A percentile compares a stretch with the other conserved stretches of the same genome.
Evolutionary conservation across 2,888 invertebrate species (phyloP).

Genomic region (Xestia c-nigrum): DNA sequence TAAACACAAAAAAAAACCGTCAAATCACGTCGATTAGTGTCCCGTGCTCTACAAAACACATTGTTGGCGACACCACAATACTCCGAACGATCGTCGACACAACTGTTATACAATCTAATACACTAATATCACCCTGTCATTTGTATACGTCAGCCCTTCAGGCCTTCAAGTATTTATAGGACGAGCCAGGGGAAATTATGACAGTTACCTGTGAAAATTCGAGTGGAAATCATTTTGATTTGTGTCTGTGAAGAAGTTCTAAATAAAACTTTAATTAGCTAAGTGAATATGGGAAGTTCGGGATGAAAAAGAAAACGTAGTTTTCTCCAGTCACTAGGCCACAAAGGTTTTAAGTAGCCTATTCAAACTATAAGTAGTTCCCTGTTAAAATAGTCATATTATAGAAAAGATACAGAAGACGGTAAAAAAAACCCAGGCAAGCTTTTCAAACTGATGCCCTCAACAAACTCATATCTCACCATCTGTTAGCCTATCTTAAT

Average conservation of each 20-base stretch:
- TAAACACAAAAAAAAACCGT: constrained; percentile 79
- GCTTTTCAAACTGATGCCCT: not conserved
- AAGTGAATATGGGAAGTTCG: constrained; percentile 14
- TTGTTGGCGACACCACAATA: constrained; percentile 85
- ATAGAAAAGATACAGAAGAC: not conserved
- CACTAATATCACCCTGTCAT: constrained; percentile 80
- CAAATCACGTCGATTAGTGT: constrained; percentile 89
- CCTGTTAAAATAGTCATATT: not conserved
- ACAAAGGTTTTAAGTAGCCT: not conserved
- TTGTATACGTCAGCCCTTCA: constrained; percentile 79
- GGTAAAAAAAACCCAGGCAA: too few species aligned
- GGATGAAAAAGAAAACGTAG: not conserved
- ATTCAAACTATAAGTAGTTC: not conserved
- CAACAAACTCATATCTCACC: not conserved
- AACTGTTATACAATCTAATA: constrained; percentile 85
- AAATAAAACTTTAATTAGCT: not conserved
- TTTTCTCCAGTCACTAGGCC: not conserved
- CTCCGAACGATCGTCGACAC: constrained; percentile 76
- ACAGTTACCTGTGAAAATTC: constrained; percentile 83
- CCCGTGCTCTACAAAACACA: constrained; percentile 86
- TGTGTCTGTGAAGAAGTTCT: constrained; percentile 21
- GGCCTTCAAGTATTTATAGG: constrained; percentile 84
- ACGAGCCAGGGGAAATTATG: constrained; percentile 71
- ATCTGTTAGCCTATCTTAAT: not conserved
- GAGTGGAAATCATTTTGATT: constrained; percentile 71